Evolutionary conservation across 1,140 invertebrate species (phyloP).

Genomic region (Notospermus geniculatus): DNA sequence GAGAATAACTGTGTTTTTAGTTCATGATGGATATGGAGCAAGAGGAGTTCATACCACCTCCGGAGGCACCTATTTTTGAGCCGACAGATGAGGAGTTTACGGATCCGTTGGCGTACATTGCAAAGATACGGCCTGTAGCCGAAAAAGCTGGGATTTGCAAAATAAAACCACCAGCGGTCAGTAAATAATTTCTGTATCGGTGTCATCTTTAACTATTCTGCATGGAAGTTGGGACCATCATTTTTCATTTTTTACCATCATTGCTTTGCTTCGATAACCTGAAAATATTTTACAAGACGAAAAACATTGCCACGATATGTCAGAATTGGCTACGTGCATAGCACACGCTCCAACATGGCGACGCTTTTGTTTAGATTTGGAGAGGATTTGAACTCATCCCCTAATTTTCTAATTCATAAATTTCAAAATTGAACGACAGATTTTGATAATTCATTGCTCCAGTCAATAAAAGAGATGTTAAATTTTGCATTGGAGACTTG

Average conservation of each 20-base stretch:
- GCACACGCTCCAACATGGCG: slow-evolving; percentile 45
- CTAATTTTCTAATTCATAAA: too few relatives aligned
- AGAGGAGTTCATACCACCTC: slow-evolving; percentile 52
- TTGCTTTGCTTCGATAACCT: too few relatives aligned
- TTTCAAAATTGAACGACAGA: too few relatives aligned
- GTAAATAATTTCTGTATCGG: slow-evolving; percentile 20
- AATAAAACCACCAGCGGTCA: slow-evolving; percentile 77
- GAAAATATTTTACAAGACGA: too few relatives aligned
- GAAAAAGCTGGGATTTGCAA: slow-evolving; percentile 85
- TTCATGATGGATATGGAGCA: too few relatives aligned
- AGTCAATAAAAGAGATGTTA: too few relatives aligned
- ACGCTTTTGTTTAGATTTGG: slow-evolving; percentile 39
- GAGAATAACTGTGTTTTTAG: too few relatives aligned
- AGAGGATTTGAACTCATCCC: too few relatives aligned
- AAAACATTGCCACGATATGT: too few relatives aligned
- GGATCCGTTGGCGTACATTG: slow-evolving; percentile 89
- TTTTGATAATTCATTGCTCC: too few relatives aligned
- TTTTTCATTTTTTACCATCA: too few relatives aligned
- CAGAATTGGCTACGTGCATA: slow-evolving; percentile 41
- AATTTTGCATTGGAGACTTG: too few relatives aligned
- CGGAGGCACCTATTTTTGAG: slow-evolving; percentile 81
- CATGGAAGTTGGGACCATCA: background rate
- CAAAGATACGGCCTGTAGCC: slow-evolving; percentile 78
- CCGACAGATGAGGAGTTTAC: slow-evolving; percentile 85
- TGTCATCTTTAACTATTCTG: background rate